Evolutionary conservation across 2,888 invertebrate species (phyloP).

Genomic region (Napeogenes inachia): DNA sequence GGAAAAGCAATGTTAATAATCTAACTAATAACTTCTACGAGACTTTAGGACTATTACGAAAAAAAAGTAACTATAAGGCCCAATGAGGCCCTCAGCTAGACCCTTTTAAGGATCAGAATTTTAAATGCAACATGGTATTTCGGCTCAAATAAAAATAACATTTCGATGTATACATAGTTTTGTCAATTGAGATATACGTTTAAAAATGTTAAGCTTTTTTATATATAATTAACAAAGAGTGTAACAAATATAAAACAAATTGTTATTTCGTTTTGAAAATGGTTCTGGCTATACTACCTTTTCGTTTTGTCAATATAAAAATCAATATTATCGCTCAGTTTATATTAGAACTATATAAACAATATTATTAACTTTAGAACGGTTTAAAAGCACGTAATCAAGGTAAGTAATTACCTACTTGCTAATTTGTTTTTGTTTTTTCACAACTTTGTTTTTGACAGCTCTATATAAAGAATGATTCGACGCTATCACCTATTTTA

Average conservation of each 20-base stretch:
- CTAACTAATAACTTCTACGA: constrained; percentile 9
- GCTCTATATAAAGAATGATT: not conserved
- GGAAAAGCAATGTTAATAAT: constrained; percentile 19
- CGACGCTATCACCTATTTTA: too few species aligned
- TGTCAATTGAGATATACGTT: too few species aligned
- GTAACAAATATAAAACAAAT: too few species aligned
- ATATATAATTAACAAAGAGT: too few species aligned
- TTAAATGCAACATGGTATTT: constrained; percentile 14
- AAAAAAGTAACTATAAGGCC: constrained; percentile 21
- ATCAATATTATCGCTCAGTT: too few species aligned
- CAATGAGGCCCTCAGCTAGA: constrained; percentile 20
- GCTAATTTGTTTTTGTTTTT: too few species aligned
- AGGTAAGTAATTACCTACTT: not conserved
- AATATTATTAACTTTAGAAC: not conserved
- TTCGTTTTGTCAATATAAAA: too few species aligned
- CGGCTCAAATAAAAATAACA: not conserved
- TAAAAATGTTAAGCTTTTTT: too few species aligned
- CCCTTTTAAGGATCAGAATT: constrained; percentile 22
- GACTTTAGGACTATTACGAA: constrained; percentile 15
- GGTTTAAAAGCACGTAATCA: not conserved
- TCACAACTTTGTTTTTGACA: not conserved
- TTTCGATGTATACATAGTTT: too few species aligned
- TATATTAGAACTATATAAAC: not conserved
- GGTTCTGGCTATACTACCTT: too few species aligned
- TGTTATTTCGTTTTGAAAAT: too few species aligned